Evolutionary conservation across 2,113 vertebrate species (phyloP).

Genomic region (Gymnorhina tibicen): DNA sequence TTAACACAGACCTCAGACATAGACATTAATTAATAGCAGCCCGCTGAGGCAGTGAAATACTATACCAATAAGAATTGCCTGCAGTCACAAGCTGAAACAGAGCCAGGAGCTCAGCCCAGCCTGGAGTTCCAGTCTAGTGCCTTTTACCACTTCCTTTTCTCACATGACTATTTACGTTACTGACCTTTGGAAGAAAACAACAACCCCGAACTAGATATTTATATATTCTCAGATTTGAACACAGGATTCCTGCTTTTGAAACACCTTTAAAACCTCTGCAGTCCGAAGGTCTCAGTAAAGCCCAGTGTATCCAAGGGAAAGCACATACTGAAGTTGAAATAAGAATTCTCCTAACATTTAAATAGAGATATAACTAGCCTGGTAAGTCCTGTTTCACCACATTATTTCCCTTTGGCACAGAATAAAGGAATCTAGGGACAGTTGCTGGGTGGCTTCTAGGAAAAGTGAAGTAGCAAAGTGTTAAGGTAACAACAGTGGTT

Average conservation of each 20-base stretch:
- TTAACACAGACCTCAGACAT: background rate
- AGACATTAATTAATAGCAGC: background rate
- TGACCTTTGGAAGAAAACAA: background rate
- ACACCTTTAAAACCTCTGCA: background rate
- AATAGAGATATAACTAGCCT: background rate
- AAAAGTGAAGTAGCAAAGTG: background rate
- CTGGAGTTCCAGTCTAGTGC: conserved; percentile 30
- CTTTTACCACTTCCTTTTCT: conserved; percentile 49
- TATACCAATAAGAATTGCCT: background rate
- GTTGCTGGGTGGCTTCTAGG: background rate
- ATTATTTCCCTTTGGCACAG: background rate
- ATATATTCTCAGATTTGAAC: background rate
- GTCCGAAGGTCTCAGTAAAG: background rate
- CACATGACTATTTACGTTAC: background rate
- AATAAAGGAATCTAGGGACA: background rate
- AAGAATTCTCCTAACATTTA: background rate
- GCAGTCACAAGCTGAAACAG: background rate
- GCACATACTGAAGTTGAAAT: background rate
- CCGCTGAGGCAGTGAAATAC: background rate
- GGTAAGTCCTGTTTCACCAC: background rate
- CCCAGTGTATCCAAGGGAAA: background rate
- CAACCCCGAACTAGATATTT: background rate
- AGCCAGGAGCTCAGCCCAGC: background rate
- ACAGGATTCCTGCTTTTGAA: background rate
- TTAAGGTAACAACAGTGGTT: background rate